Conservation (phyloP, 2,113 vertebrate species). For the Callipepla squamata region DNA sequence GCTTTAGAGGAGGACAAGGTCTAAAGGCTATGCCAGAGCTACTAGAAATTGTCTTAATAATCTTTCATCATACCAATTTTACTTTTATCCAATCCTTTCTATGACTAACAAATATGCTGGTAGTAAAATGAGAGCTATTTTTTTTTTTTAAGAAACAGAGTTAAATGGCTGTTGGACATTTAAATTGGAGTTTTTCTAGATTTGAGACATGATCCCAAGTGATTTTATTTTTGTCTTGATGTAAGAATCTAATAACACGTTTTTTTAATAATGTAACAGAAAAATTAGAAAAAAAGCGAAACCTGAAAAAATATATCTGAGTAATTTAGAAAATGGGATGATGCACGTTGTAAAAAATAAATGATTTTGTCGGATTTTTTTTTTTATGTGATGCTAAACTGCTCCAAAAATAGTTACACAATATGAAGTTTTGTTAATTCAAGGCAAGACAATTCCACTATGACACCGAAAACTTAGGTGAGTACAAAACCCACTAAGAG, state of each 20-base stretch:
- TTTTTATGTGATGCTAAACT: background rate
- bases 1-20: background rate
- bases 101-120: background rate
- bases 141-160: background rate
- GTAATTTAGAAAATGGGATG: background rate
- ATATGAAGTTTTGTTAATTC: background rate
- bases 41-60: background rate
- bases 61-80: background rate
- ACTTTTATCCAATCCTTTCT: background rate
- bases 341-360: background rate
- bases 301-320: background rate
- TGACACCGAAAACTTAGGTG: background rate
- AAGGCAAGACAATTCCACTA: background rate
- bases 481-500: fast-evolving
- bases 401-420: background rate
- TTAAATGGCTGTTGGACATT: background rate
- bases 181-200: background rate
- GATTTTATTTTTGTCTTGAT: background rate
- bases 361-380: background rate
- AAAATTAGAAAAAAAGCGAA: background rate
- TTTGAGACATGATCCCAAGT: background rate
- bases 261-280: background rate
- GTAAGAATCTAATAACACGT: background rate
- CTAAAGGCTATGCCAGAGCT: background rate
- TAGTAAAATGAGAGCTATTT: background rate